Evolutionary conservation across 2,888 invertebrate species (phyloP), one percentile per base, ranked within the genome.

Genomic region (Panzeria rudis): DNA sequence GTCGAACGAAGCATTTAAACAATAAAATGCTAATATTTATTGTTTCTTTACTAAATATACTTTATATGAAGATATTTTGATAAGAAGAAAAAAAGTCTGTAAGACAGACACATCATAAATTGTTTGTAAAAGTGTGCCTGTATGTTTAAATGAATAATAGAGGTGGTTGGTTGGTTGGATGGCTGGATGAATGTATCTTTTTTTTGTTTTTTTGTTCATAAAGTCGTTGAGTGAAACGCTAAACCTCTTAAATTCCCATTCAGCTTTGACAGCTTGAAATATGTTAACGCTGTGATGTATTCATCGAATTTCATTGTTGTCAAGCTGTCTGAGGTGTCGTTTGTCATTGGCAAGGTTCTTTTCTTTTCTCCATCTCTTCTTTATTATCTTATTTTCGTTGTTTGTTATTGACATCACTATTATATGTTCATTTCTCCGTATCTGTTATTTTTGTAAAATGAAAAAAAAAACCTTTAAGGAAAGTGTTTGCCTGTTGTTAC

Each of bases 251-350:
- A 78, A 73, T 85, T 85, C 38, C 78, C 44, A 69, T 85, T 78
- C 85, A 82, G 69, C 44, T 85, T 85, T 78, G 82, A 85, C 82
- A 82, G 73, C 47, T 77, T 82, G 78, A 82, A 78, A 85, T 75
- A 71, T 85, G 64, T 85, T 78, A 85, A 85, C 47, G 59, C 73
- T 79, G 75, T 82, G 85, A 85, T 82, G 82, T 79, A 85, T 85
- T 85, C 85, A 85, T 79, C 64, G 71, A 59, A 79, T 82, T 82
- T 75, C 52, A 85, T 85, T 85, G 85, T 85, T 85, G 82, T 82
- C 85, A 85, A 77, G 61, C 81, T 85, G 85, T 85, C 85, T 85
- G 52, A 82, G 85, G 71, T 78, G 82, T 85, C 85, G 85, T 82
- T 85, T 85, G 85, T 82, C 82, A 78, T 85, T 85, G 73, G 76